Evolutionary conservation across 2,888 invertebrate species (phyloP), one percentile per base, ranked within the genome.

Genomic region (Drosophila flavopinicola): DNA sequence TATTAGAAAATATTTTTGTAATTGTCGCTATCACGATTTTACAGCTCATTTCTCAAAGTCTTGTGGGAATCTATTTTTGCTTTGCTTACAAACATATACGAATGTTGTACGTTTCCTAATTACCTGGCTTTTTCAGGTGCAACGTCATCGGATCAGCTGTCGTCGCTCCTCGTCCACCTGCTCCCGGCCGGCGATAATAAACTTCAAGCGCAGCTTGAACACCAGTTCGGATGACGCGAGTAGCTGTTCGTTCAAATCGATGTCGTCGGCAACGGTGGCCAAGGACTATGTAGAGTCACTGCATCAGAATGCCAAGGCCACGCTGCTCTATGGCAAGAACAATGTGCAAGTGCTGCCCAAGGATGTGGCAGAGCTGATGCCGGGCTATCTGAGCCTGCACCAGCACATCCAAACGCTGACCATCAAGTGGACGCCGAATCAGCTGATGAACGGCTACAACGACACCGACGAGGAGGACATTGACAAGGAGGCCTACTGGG

Each of bases 391-490:
- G 70, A 98, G 98, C 69, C 93, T 99, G 23, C 98, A 98, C 90
- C 98, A 98, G 91, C 95, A 95, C 27, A 94, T 95, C 1, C 94
- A 94, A 37, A 94, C 94, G 0, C 92, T 98, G 51, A 95, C 95
- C 49, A 95, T 98, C 74, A 98, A 98, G 92, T 99, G 98, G 98
- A 98, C 98, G 0, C 98, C 98, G 0, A 98, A 98, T 91, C 97
- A 98, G 90, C 92, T 99, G 44, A 98, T 99, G 98, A 98, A 98
- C 88, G 97, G 96, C 0, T 95, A 95, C 75, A 93, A 93, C 2
- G 95, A 95, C 76, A 92, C 92, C 65, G 95, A 95, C 73, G 92
- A 93, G 58, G 94, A 95, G 78, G 84, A 79, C 0, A 93, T 94
- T 48, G 95, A 96, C 77, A 95, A 96, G 91, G 95, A 94, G 75